Percentiles rank a stretch among this genome's conserved stretches.
These are phyloP conservation scores for Borostomias antarcticus DNA, from an alignment of 2,797 vertebrate genomes.

Conservation along the genomic window DNA sequence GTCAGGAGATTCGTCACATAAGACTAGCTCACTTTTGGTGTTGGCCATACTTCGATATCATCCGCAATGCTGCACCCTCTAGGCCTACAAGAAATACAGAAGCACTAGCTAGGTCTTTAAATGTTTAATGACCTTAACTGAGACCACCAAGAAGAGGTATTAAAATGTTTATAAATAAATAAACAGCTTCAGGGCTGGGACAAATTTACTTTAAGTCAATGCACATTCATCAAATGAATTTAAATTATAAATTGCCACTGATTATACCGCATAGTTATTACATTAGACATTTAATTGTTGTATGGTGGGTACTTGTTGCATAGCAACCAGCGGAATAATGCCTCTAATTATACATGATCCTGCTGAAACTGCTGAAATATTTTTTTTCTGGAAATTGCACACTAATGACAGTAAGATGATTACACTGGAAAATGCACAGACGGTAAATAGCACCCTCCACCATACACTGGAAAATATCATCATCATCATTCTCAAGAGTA, in stretches of 20 bases:
- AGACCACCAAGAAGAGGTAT: conserved; percentile 33
- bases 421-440: conserved; percentile 9
- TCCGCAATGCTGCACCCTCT: not conserved
- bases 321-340: conserved; percentile 68
- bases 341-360: conserved; percentile 73
- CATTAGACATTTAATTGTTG: conserved; percentile 75
- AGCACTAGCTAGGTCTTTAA: conserved; percentile 10
- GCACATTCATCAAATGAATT: conserved; percentile 72
- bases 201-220: conserved; percentile 60
- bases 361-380: conserved; percentile 62
- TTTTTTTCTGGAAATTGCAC: conserved; percentile 64
- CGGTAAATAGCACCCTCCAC: not conserved
- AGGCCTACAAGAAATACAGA: not conserved
- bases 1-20: too few species aligned
- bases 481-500: too few species aligned
- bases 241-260: conserved; percentile 75
- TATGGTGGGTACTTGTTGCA: conserved; percentile 67
- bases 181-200: conserved; percentile 63
- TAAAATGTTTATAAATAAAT: conserved; percentile 41
- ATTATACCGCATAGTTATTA: conserved; percentile 77
- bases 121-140: conserved; percentile 41
- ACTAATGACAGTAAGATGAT: conserved; percentile 62
- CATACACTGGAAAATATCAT: not conserved
- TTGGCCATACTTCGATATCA: not conserved
- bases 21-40: too few species aligned